Conservation (phyloP, 2,797 vertebrate species). For the Tapera naevia region DNA sequence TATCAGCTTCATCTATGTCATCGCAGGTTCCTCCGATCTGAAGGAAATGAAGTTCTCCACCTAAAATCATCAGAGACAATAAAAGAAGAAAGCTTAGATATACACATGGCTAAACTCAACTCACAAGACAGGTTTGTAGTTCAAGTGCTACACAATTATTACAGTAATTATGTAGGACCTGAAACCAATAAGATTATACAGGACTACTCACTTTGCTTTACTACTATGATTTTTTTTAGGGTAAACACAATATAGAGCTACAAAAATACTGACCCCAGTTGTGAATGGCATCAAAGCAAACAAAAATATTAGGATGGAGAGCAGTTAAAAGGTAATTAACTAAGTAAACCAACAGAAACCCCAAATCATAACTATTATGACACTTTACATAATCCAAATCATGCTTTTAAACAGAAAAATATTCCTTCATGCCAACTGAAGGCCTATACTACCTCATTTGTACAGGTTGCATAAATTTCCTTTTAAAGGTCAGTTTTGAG, state of each 20-base stretch:
- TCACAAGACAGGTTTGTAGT: neutral
- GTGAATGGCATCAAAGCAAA: neutral
- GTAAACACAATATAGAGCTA: neutral
- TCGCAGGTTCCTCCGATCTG: slow-evolving; percentile 99
- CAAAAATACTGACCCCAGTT: neutral
- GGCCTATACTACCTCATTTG: neutral
- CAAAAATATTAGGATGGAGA: rapidly evolving
- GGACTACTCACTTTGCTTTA: neutral
- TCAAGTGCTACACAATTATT: neutral
- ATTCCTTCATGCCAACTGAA: neutral
- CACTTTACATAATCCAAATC: neutral
- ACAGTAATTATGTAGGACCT: neutral
- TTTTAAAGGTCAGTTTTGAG: neutral
- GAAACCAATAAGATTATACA: neutral
- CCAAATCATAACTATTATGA: neutral
- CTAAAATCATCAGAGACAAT: slow-evolving; percentile 71
- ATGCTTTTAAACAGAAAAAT: neutral
- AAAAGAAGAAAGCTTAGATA: neutral
- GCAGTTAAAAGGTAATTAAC: neutral
- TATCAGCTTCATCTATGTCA: slow-evolving; percentile 95
- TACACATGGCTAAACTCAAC: neutral
- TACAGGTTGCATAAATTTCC: neutral
- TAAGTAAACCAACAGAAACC: neutral
- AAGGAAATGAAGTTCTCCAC: slow-evolving; percentile 99
- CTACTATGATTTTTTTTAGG: neutral